Evolutionary conservation across 2,113 vertebrate genomes (phyloP), one percentile per base, ranked within the genome.

Genomic region (Rhynchopsitta pachyrhyncha): DNA sequence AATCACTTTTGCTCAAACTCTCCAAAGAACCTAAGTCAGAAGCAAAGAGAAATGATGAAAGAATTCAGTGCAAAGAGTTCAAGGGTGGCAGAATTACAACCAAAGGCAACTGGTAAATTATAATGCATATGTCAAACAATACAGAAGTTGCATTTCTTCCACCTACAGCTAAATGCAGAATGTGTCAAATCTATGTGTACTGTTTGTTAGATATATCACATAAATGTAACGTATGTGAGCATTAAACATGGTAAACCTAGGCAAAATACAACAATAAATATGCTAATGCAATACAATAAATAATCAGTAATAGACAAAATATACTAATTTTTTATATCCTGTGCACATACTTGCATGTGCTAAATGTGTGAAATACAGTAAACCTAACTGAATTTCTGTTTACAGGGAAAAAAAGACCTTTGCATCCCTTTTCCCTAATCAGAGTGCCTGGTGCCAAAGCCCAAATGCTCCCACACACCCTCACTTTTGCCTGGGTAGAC

Each of bases 371-470:
- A 62, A 88, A 92, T n/a, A 17, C 35, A 49, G 47, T 23, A 62
- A 37, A 78, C 8, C 70, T 68, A 22, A 77, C n/a, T 60, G 15
- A 52, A 78, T 94, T 94, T 93, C 52, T 84, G 6, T 90, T 93
- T 85, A 19, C 90, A 98, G 97, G 90, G 88, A 80, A 92, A 97
- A 97, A 80, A 84, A 95, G 82, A 29, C 41, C 25, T 82, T 71
- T 42, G 33, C 86, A 29, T 75, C 17, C 2, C 44, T 95, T 46
- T 80, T 78, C 8, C 92, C 90, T 33, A 47, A 47, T 25, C 63
- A 24, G 8, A 97, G 96, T 13, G 90, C 97, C n/a, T 98, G 98
- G 97, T 96, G 96, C 42, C 79, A 50, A 76, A 98, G 88, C 39
- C 93, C 93, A 3, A 16, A 7, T 7, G 53, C 17, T 31, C 44